Conservation (phyloP, 2,797 vertebrate species). For the Hydrocynus forskahlii region DNA sequence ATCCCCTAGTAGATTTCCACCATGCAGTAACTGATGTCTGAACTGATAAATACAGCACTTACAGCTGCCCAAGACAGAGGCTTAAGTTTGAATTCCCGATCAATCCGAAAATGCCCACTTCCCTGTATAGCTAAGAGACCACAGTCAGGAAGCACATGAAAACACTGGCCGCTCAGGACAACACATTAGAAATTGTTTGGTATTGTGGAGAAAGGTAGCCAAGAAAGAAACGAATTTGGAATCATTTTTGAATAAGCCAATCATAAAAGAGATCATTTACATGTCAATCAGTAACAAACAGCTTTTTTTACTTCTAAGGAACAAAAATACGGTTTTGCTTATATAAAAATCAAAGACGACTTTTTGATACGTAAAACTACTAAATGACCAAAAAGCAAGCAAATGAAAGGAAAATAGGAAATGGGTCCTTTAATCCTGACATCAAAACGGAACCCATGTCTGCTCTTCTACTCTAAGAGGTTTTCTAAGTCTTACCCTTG, state of each 20-base stretch:
- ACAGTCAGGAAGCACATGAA: constrained; percentile 51
- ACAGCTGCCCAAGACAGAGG: neutral
- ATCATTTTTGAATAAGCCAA: neutral
- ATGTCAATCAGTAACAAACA: neutral
- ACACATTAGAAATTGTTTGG: constrained; percentile 45
- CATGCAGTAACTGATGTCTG: neutral
- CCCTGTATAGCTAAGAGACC: constrained; percentile 48
- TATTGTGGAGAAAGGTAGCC: neutral
- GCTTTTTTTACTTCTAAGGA: neutral
- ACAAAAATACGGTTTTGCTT: neutral
- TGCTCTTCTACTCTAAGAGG: neutral
- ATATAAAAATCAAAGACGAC: neutral
- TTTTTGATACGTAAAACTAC: neutral
- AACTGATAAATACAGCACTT: neutral
- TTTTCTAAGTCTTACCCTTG: neutral
- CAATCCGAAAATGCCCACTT: constrained; percentile 50
- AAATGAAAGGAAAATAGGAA: neutral
- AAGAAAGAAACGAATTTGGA: neutral
- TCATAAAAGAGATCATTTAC: neutral
- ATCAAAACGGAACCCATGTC: neutral
- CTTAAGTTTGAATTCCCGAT: constrained; percentile 22
- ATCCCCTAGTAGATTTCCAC: neutral
- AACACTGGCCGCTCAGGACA: constrained; percentile 29
- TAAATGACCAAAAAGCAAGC: too few species aligned
- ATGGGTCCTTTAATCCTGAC: neutral